phyloP scores from a whole-genome alignment of 2,797 vertebrate genomes.

The Fundulus diaphanus region DNA sequence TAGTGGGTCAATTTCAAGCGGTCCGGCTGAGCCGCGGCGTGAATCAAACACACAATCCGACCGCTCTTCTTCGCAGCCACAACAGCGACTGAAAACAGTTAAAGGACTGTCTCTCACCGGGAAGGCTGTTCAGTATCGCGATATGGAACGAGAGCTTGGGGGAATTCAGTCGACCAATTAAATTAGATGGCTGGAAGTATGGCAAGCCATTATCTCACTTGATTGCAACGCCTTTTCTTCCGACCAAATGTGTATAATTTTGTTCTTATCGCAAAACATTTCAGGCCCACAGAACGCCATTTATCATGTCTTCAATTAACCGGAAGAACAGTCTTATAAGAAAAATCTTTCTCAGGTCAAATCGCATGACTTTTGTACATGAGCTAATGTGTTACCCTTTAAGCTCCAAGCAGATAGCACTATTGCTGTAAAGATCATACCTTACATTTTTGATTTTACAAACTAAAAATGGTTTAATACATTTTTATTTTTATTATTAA shows the following conservation, averaged over 20 bases:
- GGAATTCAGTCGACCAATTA: slow-evolving; percentile 56
- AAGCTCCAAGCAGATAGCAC: neutral
- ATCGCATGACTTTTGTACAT: neutral
- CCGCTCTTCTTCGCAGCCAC: slow-evolving; percentile 50
- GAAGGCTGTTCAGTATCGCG: slow-evolving; percentile 62
- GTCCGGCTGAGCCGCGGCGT: slow-evolving; percentile 23
- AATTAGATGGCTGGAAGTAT: neutral
- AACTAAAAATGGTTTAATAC: neutral
- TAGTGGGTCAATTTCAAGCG: slow-evolving; percentile 35
- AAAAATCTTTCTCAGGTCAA: neutral
- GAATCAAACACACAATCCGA: neutral
- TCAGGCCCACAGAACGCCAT: neutral
- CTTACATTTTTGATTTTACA: neutral
- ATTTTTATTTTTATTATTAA: neutral
- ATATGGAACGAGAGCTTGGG: slow-evolving; percentile 50
- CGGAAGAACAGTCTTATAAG: neutral
- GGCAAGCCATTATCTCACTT: neutral
- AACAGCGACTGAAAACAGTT: slow-evolving; percentile 64
- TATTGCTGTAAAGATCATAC: neutral
- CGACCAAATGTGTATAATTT: neutral
- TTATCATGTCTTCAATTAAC: neutral
- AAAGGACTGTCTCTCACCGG: slow-evolving; percentile 46
- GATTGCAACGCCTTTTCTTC: neutral
- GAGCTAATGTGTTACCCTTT: neutral
- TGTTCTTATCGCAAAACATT: neutral